Evolutionary conservation across 2,113 vertebrate species (phyloP).

Genomic region (Mobula hypostoma): DNA sequence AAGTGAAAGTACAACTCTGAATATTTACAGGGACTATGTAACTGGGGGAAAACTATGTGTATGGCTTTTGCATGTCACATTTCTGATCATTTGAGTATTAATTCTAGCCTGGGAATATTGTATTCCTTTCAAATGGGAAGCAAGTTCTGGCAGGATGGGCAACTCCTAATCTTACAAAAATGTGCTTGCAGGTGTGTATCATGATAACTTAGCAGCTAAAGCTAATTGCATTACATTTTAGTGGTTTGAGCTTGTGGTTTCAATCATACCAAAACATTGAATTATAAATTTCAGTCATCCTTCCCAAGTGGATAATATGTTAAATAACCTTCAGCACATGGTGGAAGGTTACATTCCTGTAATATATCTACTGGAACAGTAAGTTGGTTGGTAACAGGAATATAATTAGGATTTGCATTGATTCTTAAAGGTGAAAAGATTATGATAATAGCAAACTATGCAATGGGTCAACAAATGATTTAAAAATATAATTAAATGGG

Average conservation of each 20-base stretch:
- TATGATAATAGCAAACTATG: no score
- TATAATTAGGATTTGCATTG: background rate
- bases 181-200: background rate
- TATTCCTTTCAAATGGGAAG: background rate
- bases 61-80: background rate
- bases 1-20: background rate
- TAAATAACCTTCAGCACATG: background rate
- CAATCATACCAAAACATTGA: background rate
- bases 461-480: no score
- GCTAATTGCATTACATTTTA: background rate
- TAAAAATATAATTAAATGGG: background rate
- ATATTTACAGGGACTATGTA: background rate
- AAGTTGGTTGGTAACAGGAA: background rate
- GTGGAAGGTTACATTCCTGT: background rate
- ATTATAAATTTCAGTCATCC: background rate
- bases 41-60: background rate
- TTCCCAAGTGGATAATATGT: constrained; percentile 24
- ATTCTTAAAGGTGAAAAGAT: background rate
- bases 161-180: constrained; percentile 15
- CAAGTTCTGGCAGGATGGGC: background rate
- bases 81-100: background rate
- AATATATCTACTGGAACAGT: background rate
- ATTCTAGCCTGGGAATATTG: background rate
- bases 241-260: background rate
- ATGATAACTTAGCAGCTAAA: background rate